Conservation (phyloP, 2,888 invertebrate genomes). For the Operophtera brumata region DNA sequence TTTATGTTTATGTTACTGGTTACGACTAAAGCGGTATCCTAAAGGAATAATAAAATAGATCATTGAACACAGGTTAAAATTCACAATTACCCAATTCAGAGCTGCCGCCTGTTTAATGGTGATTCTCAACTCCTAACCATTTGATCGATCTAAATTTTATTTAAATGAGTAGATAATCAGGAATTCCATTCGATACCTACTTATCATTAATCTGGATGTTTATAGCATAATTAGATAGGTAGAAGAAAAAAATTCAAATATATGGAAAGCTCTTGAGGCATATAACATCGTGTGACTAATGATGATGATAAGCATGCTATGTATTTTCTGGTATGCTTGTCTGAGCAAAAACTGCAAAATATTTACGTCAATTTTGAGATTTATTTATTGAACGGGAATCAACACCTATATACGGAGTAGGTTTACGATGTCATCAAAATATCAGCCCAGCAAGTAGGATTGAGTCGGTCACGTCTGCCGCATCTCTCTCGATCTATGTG, state of each 20-base stretch:
- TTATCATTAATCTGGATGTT: conserved; percentile 4
- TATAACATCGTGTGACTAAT: not conserved
- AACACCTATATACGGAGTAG: no score
- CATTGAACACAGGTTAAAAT: conserved; percentile 1
- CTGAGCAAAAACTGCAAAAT: not conserved
- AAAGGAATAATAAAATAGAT: conserved; percentile 14
- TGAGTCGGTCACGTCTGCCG: no score
- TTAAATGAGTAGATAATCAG: conserved; percentile 1
- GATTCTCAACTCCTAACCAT: not conserved
- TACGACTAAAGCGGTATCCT: not conserved
- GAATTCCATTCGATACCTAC: conserved; percentile 5
- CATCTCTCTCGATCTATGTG: no score
- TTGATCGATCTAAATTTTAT: conserved; percentile 8
- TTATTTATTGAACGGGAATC: not conserved
- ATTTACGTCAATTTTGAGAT: not conserved
- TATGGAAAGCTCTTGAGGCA: not conserved
- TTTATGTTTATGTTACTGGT: conserved; percentile 7
- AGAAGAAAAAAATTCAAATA: not conserved
- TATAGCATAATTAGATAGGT: not conserved
- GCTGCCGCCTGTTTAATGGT: conserved; percentile 10
- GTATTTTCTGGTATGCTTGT: not conserved
- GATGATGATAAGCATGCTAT: not conserved
- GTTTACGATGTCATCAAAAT: no score
- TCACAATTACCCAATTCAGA: conserved; percentile 6
- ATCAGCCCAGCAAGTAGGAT: no score